phyloP scores from a whole-genome alignment of 2,113 vertebrate genomes.

The Rhizomys pruinosus region DNA sequence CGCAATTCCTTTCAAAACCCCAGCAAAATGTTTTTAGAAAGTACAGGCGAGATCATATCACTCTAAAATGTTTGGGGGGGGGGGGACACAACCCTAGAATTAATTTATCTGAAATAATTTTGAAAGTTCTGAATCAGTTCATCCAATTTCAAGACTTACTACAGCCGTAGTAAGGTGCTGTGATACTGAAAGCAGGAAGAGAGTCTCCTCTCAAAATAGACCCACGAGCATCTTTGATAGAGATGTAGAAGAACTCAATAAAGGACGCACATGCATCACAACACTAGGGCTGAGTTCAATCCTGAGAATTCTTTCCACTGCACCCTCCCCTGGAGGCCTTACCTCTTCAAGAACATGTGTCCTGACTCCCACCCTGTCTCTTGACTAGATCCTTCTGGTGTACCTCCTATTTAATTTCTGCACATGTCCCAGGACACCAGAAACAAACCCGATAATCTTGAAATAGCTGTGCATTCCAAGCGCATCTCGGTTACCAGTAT shows the following conservation, averaged over 20 bases:
- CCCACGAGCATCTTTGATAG: not conserved
- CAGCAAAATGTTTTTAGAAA: not conserved
- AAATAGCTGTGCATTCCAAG: slow-evolving; percentile 40
- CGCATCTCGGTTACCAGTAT: slow-evolving; percentile 33
- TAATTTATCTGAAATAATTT: not conserved
- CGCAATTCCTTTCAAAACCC: not conserved
- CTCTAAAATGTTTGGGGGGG: not conserved
- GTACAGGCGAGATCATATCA: not conserved
- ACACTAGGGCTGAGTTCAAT: not conserved
- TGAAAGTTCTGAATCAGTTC: not conserved
- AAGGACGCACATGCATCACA: not conserved
- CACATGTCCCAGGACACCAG: slow-evolving; percentile 30
- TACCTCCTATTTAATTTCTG: slow-evolving; percentile 39
- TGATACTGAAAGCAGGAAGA: not conserved
- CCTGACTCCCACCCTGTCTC: not conserved
- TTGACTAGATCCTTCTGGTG: not conserved
- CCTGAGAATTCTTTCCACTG: not conserved
- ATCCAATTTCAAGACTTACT: not conserved
- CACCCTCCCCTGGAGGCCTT: not conserved
- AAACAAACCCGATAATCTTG: slow-evolving; percentile 57
- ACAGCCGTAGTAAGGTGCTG: not conserved
- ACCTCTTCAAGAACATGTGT: not conserved
- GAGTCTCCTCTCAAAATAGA: not conserved
- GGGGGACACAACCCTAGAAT: not conserved
- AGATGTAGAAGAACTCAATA: not conserved